Base-by-base conservation (phyloP, 2,797 vertebrate genomes). In the Acrossocheilus fasciatus region DNA sequence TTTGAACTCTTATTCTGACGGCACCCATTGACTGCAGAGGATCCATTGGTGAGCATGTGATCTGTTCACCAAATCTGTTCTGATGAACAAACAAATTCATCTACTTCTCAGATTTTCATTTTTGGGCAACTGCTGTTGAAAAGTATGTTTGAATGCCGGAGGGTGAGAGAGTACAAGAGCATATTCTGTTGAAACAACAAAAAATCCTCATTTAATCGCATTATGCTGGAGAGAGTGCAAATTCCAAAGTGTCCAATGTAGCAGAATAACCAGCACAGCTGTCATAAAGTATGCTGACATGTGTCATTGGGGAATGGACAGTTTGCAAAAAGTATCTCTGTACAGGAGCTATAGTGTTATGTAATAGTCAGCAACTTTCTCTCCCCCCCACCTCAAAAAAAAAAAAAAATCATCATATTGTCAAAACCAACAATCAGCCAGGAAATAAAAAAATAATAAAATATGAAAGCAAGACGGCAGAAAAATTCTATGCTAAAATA, bases 271-370 rank as follows among this genome's bases (percentile, higher is more conserved):
- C 57, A 68, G 72, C 66, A n/a, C 54, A 76, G 12, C 78, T 77
- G 41, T 80, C 83, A 76, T 14, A 50, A 76, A 59, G 75, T 68
- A 52, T 77, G 83, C 62, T 78, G 62, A 87, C 75, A 74, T 17
- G 30, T 68, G 76, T 80, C 81, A 41, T 23, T 47, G 36, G 54
- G 45, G 66, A 45, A 72, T 17, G 36, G 17, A 69, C 62, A 69
- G 72, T 78, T 77, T 76, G 64, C 34, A 30, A 54, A 78, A 45
- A 78, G 52, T 74, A 54, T 72, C 57, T 70, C n/a, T 74, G 17
- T n/a, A 70, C 72, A 52, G 73, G 52, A 78, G 26, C 73, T 41
- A 62, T 36, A 75, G 36, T 45, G 41, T 10, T 86, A 18, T 54
- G 20, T 23, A 26, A 69, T 12, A 82, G 59, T 66, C 83, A 82